Evolutionary conservation across 35 echinoderm and acorn worm genomes (phyloP).

Genomic region (Lytechinus variegatus): DNA sequence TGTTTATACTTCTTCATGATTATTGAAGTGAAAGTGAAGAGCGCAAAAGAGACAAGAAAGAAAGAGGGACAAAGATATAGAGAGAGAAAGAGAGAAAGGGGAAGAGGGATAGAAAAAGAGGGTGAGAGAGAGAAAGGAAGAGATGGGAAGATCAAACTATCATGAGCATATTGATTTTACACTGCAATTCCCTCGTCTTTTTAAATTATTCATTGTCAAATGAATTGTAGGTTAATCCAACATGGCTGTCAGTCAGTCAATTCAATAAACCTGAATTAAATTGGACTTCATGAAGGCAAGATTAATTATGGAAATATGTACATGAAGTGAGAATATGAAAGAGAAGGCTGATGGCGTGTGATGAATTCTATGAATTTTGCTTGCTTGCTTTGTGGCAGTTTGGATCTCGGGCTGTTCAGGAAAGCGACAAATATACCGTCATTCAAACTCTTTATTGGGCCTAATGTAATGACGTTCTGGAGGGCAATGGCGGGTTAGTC

Average conservation of each 20-base stretch:
- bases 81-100: neutral
- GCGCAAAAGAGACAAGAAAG: too few species aligned
- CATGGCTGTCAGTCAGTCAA: neutral
- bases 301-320: neutral
- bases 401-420: neutral
- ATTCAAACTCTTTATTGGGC: slow-evolving; percentile 2
- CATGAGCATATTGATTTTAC: neutral
- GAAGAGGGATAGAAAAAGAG: neutral
- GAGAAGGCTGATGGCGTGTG: neutral
- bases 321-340: neutral
- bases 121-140: neutral
- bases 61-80: too few species aligned
- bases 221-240: neutral
- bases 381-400: neutral
- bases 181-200: neutral
- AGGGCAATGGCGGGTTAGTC: neutral
- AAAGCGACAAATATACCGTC: neutral
- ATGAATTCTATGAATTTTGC: neutral
- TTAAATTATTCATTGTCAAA: neutral
- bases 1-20: too few species aligned
- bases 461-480: slow-evolving; percentile 4
- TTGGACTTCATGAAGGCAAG: neutral
- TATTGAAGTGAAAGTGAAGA: too few species aligned
- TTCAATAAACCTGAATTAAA: neutral
- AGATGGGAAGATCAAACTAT: neutral